Percentiles rank a stretch among this genome's conserved stretches.
Evolutionary conservation across 1,140 invertebrate genomes (phyloP).

Genomic region (Cydia fagiglandana): DNA sequence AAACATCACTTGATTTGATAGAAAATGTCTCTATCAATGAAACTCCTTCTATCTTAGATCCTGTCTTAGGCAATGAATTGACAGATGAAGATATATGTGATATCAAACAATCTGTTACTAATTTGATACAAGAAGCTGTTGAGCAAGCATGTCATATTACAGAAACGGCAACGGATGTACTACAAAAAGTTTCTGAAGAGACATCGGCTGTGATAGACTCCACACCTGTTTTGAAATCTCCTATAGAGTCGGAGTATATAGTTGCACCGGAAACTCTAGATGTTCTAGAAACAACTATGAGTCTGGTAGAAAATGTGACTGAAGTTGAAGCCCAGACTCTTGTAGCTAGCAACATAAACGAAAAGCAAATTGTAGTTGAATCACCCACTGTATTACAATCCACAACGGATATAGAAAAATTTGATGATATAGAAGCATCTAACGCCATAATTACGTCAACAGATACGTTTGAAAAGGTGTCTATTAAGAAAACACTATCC

Average conservation of each 20-base stretch:
- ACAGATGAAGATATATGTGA: not conserved
- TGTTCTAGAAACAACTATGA: not conserved
- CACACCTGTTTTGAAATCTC: not conserved
- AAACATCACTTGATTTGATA: not conserved
- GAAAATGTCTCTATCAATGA: not conserved
- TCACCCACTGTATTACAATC: not conserved
- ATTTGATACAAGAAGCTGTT: not conserved
- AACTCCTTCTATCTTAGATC: not conserved
- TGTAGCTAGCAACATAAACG: not conserved
- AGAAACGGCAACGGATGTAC: not conserved
- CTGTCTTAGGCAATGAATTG: not conserved
- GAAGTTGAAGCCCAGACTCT: not conserved
- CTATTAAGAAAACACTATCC: not conserved
- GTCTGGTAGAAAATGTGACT: not conserved
- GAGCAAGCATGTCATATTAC: not conserved
- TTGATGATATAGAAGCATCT: not conserved
- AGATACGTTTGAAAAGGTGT: not conserved
- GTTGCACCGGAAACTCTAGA: not conserved
- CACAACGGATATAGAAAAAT: not conserved
- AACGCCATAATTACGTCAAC: not conserved
- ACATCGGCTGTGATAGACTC: not conserved
- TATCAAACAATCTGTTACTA: not conserved
- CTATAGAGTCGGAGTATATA: not conserved
- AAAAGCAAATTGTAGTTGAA: not conserved
- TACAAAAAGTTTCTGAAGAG: not conserved